These are phyloP conservation scores for Ceyx erithaca DNA, from an alignment of 2,797 vertebrate genomes.

Conservation along the genomic window DNA sequence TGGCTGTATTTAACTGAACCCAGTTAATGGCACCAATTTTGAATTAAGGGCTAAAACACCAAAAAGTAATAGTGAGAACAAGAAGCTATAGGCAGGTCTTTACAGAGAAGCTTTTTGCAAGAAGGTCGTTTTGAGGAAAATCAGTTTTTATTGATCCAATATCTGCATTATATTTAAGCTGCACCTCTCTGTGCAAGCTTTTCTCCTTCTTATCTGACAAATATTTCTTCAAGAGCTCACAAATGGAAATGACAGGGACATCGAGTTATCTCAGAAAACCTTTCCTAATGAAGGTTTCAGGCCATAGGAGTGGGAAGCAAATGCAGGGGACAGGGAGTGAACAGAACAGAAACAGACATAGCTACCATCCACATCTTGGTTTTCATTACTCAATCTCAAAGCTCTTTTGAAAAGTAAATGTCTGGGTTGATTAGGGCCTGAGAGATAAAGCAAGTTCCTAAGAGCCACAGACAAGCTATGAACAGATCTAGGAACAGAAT, in stretches of 20 bases:
- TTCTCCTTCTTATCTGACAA: background rate
- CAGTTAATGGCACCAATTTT: fast-evolving
- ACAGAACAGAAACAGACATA: background rate
- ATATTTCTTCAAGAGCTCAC: background rate
- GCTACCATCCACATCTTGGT: background rate
- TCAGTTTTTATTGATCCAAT: background rate
- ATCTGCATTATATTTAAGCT: background rate
- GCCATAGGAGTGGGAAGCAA: background rate
- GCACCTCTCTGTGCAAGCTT: background rate
- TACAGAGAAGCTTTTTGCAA: background rate
- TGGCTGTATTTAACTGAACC: background rate
- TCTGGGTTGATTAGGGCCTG: background rate
- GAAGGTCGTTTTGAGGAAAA: background rate
- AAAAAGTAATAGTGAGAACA: background rate
- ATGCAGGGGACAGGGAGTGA: background rate
- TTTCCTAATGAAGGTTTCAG: background rate
- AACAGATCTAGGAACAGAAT: background rate
- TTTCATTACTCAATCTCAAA: background rate
- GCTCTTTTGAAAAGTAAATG: background rate
- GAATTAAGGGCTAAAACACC: background rate
- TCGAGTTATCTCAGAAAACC: background rate
- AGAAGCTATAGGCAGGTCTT: background rate
- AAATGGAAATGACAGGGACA: background rate
- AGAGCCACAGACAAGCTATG: background rate
- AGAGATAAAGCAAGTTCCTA: background rate